phyloP scores from a whole-genome alignment of 2,797 vertebrate species.

The Sebastes glaucus region DNA sequence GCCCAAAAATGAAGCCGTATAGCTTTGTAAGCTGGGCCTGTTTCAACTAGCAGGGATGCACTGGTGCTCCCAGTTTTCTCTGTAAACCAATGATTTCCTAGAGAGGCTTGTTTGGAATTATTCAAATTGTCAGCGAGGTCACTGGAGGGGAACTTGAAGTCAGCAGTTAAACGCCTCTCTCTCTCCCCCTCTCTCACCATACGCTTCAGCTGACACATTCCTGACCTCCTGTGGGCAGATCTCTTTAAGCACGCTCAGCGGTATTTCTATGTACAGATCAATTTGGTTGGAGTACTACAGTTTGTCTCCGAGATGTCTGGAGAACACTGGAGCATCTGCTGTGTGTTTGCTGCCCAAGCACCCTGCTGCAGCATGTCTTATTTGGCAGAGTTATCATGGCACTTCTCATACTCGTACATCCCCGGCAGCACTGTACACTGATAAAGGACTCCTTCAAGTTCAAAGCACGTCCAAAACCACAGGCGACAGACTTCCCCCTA shows the following conservation, averaged over 20 bases:
- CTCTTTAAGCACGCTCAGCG: slow-evolving; percentile 59
- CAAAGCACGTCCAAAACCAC: slow-evolving; percentile 68
- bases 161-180: slow-evolving; percentile 55
- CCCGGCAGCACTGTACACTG: slow-evolving; percentile 47
- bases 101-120: slow-evolving; percentile 55
- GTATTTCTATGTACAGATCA: slow-evolving; percentile 63
- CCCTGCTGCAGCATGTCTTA: slow-evolving; percentile 42
- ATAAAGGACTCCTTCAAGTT: slow-evolving; percentile 69
- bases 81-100: slow-evolving; percentile 51
- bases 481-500: slow-evolving; percentile 43
- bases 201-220: slow-evolving; percentile 54
- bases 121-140: slow-evolving; percentile 65
- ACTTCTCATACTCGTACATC: slow-evolving; percentile 37
- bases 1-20: slow-evolving; percentile 7
- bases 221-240: slow-evolving; percentile 58
- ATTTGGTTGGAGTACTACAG: slow-evolving; percentile 49
- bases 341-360: slow-evolving; percentile 45
- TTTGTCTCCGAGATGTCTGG: slow-evolving; percentile 56
- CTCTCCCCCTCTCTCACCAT: neutral
- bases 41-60: slow-evolving; percentile 3
- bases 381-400: slow-evolving; percentile 57
- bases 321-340: slow-evolving; percentile 62
- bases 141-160: slow-evolving; percentile 60
- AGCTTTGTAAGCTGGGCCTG: neutral
- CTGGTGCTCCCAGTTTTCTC: slow-evolving; percentile 36